Evolutionary conservation across 2,113 vertebrate genomes (phyloP).

Genomic region (Psittacus erithacus): DNA sequence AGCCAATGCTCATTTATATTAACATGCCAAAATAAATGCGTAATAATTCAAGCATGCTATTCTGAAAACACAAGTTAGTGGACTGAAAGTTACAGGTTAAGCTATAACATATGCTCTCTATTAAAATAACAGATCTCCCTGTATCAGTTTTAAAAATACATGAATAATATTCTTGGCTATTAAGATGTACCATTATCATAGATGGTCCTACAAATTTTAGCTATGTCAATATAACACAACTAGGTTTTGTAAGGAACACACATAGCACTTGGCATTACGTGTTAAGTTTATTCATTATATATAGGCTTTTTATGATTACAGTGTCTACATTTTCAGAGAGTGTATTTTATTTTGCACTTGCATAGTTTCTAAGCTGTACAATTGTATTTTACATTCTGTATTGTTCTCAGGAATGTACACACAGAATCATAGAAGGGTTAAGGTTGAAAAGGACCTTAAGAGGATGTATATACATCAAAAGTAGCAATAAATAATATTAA

Average conservation of each 20-base stretch:
- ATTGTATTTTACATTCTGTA: not conserved
- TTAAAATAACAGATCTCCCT: not conserved
- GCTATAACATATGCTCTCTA: not conserved
- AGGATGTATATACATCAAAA: not conserved
- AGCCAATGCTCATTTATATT: not conserved
- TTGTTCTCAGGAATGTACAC: not conserved
- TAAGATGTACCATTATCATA: not conserved
- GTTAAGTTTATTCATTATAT: not conserved
- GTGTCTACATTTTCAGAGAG: not conserved
- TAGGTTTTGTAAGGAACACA: not conserved
- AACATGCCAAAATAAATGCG: not conserved
- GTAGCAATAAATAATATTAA: not conserved
- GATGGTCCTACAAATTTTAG: not conserved
- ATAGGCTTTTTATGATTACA: not conserved
- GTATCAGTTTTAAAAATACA: not conserved
- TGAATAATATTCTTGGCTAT: not conserved
- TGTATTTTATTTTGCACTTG: not conserved
- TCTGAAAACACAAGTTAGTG: not conserved
- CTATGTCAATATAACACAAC: not conserved
- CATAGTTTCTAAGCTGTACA: not conserved
- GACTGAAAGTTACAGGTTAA: not conserved
- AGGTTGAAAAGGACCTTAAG: not conserved
- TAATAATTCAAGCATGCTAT: not conserved
- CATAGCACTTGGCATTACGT: not conserved
- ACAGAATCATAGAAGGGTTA: not conserved